These are phyloP conservation scores for Drosophila algonquin DNA, from an alignment of 2,888 invertebrate genomes.

Conservation along the genomic window DNA sequence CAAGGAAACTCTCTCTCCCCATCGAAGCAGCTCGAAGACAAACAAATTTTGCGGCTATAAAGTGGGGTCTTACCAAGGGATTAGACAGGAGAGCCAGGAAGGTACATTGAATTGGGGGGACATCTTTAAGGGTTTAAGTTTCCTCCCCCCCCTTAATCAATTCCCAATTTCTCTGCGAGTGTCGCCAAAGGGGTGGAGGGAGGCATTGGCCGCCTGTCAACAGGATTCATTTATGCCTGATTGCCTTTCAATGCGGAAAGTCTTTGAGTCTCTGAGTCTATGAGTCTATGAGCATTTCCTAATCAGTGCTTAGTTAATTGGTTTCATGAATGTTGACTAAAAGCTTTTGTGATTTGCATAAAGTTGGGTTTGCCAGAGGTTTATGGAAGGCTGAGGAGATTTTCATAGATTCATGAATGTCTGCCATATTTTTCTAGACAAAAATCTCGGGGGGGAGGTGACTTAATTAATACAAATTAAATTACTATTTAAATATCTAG, in stretches of 20 bases:
- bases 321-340: background rate
- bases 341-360: background rate
- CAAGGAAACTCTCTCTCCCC: slow-evolving; percentile 23
- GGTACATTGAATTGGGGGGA: background rate
- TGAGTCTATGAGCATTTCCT: background rate
- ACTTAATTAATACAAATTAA: too few relatives aligned
- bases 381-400: too few relatives aligned
- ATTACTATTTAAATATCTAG: too few relatives aligned
- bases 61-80: slow-evolving; percentile 14
- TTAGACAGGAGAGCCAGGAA: background rate
- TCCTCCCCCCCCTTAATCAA: background rate
- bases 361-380: background rate
- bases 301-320: background rate
- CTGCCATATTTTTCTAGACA: too few relatives aligned
- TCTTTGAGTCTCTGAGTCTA: too few relatives aligned
- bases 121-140: background rate
- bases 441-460: too few relatives aligned
- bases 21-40: slow-evolving; percentile 30
- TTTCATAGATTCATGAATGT: too few relatives aligned
- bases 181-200: background rate
- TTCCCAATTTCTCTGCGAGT: background rate
- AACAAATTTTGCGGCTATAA: slow-evolving; percentile 31
- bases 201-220: background rate
- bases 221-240: background rate
- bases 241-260: slow-evolving; percentile 6